Evolutionary conservation across 2,113 vertebrate genomes (phyloP).

Genomic region (Rousettus leschenaultii): DNA sequence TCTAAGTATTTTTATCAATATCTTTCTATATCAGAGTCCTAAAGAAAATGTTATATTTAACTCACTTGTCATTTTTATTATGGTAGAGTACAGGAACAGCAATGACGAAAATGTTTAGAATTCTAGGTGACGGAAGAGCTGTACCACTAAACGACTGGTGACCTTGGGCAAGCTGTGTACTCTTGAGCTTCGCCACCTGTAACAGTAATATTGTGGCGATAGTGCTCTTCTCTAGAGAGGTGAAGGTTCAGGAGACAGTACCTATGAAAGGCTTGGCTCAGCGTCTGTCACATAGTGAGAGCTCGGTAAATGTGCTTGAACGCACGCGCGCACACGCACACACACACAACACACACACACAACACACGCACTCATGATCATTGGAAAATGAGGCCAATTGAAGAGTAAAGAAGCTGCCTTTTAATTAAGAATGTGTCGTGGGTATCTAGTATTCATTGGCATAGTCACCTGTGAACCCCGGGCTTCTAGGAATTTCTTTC

Average conservation of each 20-base stretch:
- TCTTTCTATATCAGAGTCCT: not conserved
- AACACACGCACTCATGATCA: not conserved
- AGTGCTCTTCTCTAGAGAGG: not conserved
- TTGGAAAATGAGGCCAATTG: not conserved
- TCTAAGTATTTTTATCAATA: not conserved
- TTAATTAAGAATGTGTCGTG: not conserved
- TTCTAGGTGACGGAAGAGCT: not conserved
- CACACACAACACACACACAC: not conserved
- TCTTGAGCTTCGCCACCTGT: not conserved
- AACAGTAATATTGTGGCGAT: not conserved
- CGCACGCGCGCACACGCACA: not conserved
- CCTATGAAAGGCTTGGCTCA: not conserved
- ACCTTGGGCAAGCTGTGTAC: not conserved
- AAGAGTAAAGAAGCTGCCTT: not conserved
- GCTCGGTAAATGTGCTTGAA: not conserved
- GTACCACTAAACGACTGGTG: not conserved
- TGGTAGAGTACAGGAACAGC: not conserved
- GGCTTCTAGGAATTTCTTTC: not conserved
- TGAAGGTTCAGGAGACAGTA: not conserved
- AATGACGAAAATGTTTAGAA: conserved; percentile 12
- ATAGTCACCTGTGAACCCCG: not conserved
- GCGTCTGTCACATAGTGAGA: not conserved
- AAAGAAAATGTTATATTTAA: not conserved
- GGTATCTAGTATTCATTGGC: not conserved
- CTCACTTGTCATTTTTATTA: conserved; percentile 16